These are phyloP conservation scores for Cheilosia pagana DNA, from an alignment of 2,888 invertebrate species.

Conservation along the genomic window DNA sequence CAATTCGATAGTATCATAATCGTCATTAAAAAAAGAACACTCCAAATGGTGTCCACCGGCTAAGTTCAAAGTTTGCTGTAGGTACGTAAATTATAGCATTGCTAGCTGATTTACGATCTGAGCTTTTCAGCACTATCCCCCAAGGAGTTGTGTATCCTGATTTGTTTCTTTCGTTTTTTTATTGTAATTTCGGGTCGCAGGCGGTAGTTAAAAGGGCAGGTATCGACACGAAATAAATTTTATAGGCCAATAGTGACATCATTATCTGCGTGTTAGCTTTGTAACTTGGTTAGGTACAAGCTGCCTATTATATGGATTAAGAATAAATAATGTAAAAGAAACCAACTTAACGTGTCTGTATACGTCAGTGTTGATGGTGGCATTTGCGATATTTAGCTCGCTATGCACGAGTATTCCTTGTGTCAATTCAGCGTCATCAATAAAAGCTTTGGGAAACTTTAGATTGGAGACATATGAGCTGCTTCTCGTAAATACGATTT, in stretches of 20 bases:
- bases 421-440: too few relatives aligned
- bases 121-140: conserved; percentile 19
- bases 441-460: too few relatives aligned
- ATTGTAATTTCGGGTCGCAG: conserved; percentile 9
- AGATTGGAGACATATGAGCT: too few relatives aligned
- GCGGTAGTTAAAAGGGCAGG: conserved; percentile 20
- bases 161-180: conserved; percentile 8
- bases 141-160: conserved; percentile 22
- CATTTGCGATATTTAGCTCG: too few relatives aligned
- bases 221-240: conserved; percentile 30
- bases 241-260: conserved; percentile 41
- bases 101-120: not conserved
- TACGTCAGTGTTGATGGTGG: too few relatives aligned
- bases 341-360: not conserved
- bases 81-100: not conserved
- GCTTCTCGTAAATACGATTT: too few relatives aligned
- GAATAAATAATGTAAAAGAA: conserved; percentile 4
- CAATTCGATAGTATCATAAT: conserved; percentile 5
- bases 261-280: conserved; percentile 28
- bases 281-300: not conserved
- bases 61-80: not conserved
- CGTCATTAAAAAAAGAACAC: not conserved
- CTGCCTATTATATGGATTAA: not conserved
- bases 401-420: too few relatives aligned
- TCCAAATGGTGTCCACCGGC: not conserved